phyloP scores from a whole-genome alignment of 2,113 vertebrate genomes.

The Bubo scandiacus region DNA sequence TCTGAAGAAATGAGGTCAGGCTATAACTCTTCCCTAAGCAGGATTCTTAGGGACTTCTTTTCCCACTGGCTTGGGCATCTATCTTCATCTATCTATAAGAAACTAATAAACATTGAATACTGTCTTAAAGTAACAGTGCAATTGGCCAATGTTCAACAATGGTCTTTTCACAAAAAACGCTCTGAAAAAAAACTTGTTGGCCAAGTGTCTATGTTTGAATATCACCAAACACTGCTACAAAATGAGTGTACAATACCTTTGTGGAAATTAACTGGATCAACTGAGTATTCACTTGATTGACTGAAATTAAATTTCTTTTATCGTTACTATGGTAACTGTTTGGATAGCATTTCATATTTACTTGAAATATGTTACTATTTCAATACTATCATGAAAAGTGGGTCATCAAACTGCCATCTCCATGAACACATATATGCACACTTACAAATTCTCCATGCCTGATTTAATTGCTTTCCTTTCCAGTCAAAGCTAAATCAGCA shows the following conservation, averaged over 20 bases:
- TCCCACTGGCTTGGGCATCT: neutral
- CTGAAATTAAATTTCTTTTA: neutral
- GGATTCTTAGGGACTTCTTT: neutral
- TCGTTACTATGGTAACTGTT: constrained; percentile 39
- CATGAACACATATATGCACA: neutral
- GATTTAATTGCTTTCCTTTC: constrained; percentile 44
- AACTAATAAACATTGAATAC: neutral
- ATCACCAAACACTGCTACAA: neutral
- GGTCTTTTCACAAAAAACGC: neutral
- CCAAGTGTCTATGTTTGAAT: neutral
- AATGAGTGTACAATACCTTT: neutral
- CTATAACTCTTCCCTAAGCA: neutral
- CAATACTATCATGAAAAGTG: neutral
- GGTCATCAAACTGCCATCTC: constrained; percentile 7
- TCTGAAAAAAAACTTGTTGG: neutral
- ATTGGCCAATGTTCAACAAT: neutral
- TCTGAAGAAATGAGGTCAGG: neutral
- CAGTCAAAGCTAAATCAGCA: constrained; percentile 35
- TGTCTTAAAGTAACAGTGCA: neutral
- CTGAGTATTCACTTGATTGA: constrained; percentile 30
- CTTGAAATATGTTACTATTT: neutral
- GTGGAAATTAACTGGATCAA: neutral
- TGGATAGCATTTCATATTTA: constrained; percentile 12
- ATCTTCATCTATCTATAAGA: neutral
- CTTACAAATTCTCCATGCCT: neutral